phyloP scores from a whole-genome alignment of 2,888 invertebrate genomes.

The Brassicogethes aeneus region DNA sequence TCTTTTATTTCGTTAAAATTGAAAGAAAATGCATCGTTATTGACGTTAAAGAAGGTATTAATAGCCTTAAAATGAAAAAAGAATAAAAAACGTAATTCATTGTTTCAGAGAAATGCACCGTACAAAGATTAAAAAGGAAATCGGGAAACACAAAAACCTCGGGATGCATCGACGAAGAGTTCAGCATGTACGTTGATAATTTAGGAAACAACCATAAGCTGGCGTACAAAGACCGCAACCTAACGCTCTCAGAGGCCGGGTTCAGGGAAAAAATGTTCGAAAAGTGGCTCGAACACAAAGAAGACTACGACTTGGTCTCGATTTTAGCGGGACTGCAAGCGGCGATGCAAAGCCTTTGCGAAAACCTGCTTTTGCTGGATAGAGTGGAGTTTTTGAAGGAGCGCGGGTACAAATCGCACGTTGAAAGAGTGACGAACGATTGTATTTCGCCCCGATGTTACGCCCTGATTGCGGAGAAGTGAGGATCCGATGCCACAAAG shows the following conservation, averaged over 20 bases:
- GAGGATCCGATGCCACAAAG: too few relatives aligned
- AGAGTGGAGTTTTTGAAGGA: slow-evolving; percentile 43
- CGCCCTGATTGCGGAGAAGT: slow-evolving; percentile 49
- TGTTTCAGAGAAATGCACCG: slow-evolving; percentile 31
- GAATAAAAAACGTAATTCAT: too few relatives aligned
- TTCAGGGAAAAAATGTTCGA: slow-evolving; percentile 22
- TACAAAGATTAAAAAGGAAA: slow-evolving; percentile 34
- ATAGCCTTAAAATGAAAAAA: too few relatives aligned
- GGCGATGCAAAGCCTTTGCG: slow-evolving; percentile 46
- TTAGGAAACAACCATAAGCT: slow-evolving; percentile 27
- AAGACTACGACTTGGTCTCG: slow-evolving; percentile 36
- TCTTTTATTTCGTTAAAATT: too few relatives aligned
- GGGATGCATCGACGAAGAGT: slow-evolving; percentile 17
- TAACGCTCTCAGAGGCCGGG: neutral
- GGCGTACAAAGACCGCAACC: neutral
- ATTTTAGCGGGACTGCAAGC: slow-evolving; percentile 44
- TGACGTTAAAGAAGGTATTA: too few relatives aligned
- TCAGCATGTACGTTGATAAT: slow-evolving; percentile 29
- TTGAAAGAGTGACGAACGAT: slow-evolving; percentile 52
- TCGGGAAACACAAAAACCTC: slow-evolving; percentile 23
- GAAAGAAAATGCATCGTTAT: too few relatives aligned
- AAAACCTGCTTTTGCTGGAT: slow-evolving; percentile 48
- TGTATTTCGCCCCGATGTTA: slow-evolving; percentile 57
- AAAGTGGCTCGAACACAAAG: slow-evolving; percentile 31
- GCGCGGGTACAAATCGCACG: slow-evolving; percentile 39